Evolutionary conservation across 2,888 invertebrate genomes (phyloP).

Genomic region (Hirtodrosophila trivittata): DNA sequence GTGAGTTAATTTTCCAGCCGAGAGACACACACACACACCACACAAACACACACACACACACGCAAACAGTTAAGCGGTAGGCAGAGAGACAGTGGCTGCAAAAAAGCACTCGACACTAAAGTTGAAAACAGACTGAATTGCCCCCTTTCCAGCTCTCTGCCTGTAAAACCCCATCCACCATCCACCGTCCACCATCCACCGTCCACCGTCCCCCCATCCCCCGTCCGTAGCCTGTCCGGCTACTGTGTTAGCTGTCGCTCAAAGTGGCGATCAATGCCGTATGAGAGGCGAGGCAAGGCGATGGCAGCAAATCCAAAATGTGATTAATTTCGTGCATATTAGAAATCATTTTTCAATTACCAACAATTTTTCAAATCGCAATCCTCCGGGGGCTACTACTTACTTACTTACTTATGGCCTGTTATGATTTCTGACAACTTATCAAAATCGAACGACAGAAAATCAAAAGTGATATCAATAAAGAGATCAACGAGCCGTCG

Average conservation of each 20-base stretch:
- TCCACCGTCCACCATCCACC: no score
- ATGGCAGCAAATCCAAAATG: constrained; percentile 68
- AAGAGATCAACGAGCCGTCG: constrained; percentile 71
- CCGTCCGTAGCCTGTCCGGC: constrained; percentile 18
- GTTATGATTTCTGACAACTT: constrained; percentile 75
- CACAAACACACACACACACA: constrained; percentile 7
- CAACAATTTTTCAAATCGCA: constrained; percentile 48
- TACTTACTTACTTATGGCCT: constrained; percentile 65
- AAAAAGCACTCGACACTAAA: constrained; percentile 58
- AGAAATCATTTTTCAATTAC: constrained; percentile 80
- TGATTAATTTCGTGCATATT: constrained; percentile 80
- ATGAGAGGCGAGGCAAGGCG: constrained; percentile 20
- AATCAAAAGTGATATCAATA: constrained; percentile 79
- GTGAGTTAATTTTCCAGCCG: constrained; percentile 77
- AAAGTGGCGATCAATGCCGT: constrained; percentile 67
- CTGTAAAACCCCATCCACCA: not conserved
- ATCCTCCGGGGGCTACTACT: constrained; percentile 47
- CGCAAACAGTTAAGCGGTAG: constrained; percentile 43
- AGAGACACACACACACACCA: constrained; percentile 20
- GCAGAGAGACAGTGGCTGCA: constrained; percentile 44
- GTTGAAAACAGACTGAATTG: constrained; percentile 19
- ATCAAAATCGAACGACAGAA: constrained; percentile 74
- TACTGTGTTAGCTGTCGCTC: constrained; percentile 76
- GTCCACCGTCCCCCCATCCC: not conserved
- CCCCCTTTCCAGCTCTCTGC: not conserved